phyloP scores from a whole-genome alignment of 2,113 vertebrate species.

The Vicugna pacos region DNA sequence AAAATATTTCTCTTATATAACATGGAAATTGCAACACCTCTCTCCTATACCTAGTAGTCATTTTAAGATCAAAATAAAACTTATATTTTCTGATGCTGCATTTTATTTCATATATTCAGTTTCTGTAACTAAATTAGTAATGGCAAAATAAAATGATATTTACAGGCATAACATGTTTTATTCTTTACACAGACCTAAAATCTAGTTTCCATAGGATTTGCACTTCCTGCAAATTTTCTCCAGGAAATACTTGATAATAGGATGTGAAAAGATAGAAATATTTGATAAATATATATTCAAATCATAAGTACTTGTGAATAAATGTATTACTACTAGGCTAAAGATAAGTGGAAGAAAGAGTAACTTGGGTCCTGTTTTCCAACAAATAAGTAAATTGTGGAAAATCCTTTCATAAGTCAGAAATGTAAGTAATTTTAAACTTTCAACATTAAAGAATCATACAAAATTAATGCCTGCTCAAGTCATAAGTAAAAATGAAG shows the following conservation, averaged over 20 bases:
- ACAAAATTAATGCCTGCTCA: not conserved
- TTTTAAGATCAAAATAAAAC: constrained; percentile 34
- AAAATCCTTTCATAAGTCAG: not conserved
- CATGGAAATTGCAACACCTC: not conserved
- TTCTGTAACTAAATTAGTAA: not conserved
- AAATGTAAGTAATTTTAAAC: not conserved
- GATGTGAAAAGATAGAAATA: not conserved
- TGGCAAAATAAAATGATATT: constrained; percentile 7
- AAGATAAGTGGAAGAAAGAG: not conserved
- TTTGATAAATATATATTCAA: not conserved
- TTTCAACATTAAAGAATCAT: not conserved
- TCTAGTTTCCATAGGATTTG: constrained; percentile 50
- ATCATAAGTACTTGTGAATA: not conserved
- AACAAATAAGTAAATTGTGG: not conserved
- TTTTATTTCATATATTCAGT: not conserved
- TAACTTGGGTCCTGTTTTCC: not conserved
- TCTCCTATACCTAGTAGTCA: not conserved
- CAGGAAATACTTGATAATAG: not conserved
- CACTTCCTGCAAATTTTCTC: not conserved
- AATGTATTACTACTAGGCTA: not conserved
- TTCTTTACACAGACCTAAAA: constrained; percentile 17
- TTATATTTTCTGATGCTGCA: not conserved
- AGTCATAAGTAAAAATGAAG: not conserved
- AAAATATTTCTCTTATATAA: not conserved
- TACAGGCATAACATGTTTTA: not conserved